Evolutionary conservation across 1,140 invertebrate genomes (phyloP).

Genomic region (Sminthurinus signatus): DNA sequence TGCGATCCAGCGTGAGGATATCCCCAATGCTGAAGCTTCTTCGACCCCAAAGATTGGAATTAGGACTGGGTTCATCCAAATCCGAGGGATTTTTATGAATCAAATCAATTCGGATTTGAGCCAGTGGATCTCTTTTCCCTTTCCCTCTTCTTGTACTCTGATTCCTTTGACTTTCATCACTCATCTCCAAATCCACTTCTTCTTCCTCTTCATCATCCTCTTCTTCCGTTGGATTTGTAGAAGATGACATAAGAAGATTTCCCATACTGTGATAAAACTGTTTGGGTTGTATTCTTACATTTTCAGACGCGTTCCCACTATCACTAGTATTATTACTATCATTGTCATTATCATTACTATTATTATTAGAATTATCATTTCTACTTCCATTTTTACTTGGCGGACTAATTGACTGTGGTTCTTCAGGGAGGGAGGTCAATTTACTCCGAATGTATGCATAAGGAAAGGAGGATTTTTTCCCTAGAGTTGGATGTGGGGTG

Average conservation of each 20-base stretch:
- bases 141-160: background rate
- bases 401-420: slow-evolving; percentile 17
- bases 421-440: slow-evolving; percentile 42
- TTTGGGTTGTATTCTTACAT: background rate
- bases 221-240: background rate
- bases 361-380: background rate
- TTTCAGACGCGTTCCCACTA: too few species aligned
- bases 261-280: slow-evolving; percentile 27
- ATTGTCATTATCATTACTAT: background rate
- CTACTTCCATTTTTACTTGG: too few species aligned
- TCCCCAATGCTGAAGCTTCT: slow-evolving; percentile 30
- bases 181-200: background rate
- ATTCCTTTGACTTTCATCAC: background rate
- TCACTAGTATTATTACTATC: background rate
- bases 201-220: background rate
- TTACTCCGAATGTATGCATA: slow-evolving; percentile 45
- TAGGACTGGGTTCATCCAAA: slow-evolving; percentile 7
- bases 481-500: background rate
- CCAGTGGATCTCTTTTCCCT: slow-evolving; percentile 16
- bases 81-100: slow-evolving; percentile 23
- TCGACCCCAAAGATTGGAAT: slow-evolving; percentile 1
- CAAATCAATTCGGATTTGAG: slow-evolving; percentile 31
- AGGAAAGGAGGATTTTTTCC: slow-evolving; percentile 43
- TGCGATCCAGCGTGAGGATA: slow-evolving; percentile 5
- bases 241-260: slow-evolving; percentile 15